phyloP scores from a whole-genome alignment of 2,797 vertebrate species.

The Acrocephalus scirpaceus region DNA sequence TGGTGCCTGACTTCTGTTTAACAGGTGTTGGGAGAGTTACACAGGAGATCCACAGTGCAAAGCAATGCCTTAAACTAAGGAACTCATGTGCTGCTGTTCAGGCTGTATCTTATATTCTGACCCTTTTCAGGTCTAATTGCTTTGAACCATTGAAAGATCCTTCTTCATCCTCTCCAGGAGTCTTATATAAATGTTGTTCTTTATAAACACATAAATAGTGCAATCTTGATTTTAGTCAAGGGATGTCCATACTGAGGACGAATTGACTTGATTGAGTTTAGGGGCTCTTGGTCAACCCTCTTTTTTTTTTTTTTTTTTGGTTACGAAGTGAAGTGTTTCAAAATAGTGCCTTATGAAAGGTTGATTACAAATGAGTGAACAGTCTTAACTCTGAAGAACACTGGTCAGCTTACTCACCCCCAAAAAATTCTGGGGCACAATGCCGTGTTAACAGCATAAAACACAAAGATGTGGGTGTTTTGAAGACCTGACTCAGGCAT shows the following conservation, averaged over 20 bases:
- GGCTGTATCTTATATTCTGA: not conserved
- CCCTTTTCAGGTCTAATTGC: not conserved
- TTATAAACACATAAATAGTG: not conserved
- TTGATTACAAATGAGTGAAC: not conserved
- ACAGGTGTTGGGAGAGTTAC: not conserved
- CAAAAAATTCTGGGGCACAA: not conserved
- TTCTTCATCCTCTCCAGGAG: not conserved
- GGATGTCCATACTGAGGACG: not conserved
- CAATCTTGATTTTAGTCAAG: not conserved
- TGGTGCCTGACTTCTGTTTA: not conserved
- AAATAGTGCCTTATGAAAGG: fast-evolving
- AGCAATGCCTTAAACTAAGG: not conserved
- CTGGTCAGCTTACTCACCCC: not conserved
- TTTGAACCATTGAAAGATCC: not conserved
- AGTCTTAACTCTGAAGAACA: not conserved
- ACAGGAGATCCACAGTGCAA: not conserved
- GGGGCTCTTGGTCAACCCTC: not conserved
- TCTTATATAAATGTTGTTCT: not conserved
- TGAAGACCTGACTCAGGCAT: not conserved
- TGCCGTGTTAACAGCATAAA: not conserved
- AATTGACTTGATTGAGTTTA: not conserved
- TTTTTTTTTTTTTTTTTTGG: not conserved
- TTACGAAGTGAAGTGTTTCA: not conserved
- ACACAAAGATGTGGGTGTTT: not conserved
- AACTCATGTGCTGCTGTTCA: not conserved